A percentile compares a stretch with the other conserved stretches of the same genome.
Conservation (phyloP, 2,113 vertebrate genomes). For the Chloebia gouldiae region DNA sequence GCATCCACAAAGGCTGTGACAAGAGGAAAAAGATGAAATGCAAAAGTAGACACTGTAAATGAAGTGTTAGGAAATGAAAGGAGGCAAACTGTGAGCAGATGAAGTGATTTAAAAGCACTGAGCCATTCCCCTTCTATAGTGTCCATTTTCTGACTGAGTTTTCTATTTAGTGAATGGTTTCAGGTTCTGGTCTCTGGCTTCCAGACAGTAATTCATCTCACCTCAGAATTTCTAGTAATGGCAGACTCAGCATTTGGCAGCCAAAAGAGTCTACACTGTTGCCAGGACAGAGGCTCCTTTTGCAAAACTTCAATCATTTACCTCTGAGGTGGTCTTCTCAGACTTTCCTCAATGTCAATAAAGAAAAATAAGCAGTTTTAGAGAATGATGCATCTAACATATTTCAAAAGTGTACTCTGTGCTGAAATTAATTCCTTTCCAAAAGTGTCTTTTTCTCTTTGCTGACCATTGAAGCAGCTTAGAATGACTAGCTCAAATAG, state of each 20-base stretch:
- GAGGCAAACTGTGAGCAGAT: not conserved
- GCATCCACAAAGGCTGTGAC: not conserved
- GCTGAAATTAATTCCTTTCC: not conserved
- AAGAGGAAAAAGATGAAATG: not conserved
- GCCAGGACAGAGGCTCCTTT: not conserved
- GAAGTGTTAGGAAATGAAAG: not conserved
- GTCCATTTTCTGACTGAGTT: not conserved
- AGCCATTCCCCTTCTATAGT: not conserved
- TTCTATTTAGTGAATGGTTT: slow-evolving; percentile 15
- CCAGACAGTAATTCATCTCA: slow-evolving; percentile 6
- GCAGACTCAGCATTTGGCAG: slow-evolving; percentile 17
- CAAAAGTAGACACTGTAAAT: not conserved
- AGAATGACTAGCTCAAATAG: slow-evolving; percentile 18
- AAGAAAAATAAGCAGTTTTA: slow-evolving; percentile 4
- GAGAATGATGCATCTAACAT: not conserved
- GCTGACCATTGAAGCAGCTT: not conserved
- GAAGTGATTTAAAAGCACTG: not conserved
- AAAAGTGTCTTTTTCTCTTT: not conserved
- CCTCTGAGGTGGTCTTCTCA: not conserved
- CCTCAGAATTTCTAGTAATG: slow-evolving; percentile 1
- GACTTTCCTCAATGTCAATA: not conserved
- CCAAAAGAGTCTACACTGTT: not conserved
- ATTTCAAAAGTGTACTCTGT: not conserved
- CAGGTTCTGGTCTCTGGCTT: slow-evolving; percentile 2
- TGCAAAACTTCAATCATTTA: not conserved